Percentiles rank a stretch among this genome's conserved stretches.
These are phyloP conservation scores for Alviniconcha marisindica DNA, from an alignment of 1,140 invertebrate species.

Conservation along the genomic window DNA sequence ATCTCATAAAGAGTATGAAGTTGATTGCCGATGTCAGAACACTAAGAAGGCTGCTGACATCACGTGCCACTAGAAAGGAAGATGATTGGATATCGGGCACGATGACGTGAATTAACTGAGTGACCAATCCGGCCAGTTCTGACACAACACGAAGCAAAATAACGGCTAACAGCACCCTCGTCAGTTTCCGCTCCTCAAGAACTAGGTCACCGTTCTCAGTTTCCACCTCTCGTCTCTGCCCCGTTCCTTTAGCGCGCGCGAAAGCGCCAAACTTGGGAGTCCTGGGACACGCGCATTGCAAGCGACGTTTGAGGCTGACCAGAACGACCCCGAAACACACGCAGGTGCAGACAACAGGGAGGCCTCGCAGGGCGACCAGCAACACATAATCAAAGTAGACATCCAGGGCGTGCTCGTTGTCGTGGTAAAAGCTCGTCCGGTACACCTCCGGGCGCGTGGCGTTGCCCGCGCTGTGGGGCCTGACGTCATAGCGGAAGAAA, in stretches of 20 bases:
- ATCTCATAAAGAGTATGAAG: conserved; percentile 23
- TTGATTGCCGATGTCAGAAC: conserved; percentile 17
- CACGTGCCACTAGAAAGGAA: neutral
- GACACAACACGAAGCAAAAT: neutral
- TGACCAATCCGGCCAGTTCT: conserved; percentile 15
- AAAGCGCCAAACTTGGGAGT: neutral
- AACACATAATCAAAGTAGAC: conserved; percentile 30
- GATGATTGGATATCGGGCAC: neutral
- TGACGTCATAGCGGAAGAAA: conserved; percentile 32
- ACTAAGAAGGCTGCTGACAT: neutral
- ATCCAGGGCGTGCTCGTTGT: conserved; percentile 10
- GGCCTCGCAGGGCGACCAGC: neutral
- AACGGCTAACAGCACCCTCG: neutral
- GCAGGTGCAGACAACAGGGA: conserved; percentile 13
- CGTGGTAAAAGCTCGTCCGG: conserved; percentile 17
- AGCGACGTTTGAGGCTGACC: conserved; percentile 22
- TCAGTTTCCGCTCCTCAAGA: conserved; percentile 29
- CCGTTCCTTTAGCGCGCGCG: neutral
- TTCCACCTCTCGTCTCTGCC: neutral
- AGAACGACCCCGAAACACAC: conserved; percentile 29
- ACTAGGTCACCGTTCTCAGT: conserved; percentile 23
- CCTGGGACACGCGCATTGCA: conserved; percentile 13
- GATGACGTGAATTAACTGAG: neutral
- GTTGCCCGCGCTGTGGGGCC: neutral
- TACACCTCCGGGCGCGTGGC: conserved; percentile 10